Percentiles rank a stretch among this genome's conserved stretches.
Conservation (phyloP, 1,140 invertebrate genomes). For the Drosophila kanapiae region DNA sequence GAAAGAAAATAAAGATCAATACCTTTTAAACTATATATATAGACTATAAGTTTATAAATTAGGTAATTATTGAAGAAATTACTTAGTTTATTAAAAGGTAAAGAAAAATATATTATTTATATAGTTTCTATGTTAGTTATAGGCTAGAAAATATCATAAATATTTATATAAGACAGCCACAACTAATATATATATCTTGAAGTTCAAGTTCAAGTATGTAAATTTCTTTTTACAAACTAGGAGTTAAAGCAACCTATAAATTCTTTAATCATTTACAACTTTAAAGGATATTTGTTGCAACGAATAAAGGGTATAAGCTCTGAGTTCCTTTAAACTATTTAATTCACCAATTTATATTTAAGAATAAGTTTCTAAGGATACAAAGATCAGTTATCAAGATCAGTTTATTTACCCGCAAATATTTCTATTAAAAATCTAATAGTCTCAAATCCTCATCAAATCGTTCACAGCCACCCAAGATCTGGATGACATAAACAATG, state of each 20-base stretch:
- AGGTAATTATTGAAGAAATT: too few species aligned
- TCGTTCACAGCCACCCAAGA: conserved; percentile 86
- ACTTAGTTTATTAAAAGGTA: too few species aligned
- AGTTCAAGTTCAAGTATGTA: conserved; percentile 3
- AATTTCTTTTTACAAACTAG: background rate
- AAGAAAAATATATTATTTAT: too few species aligned
- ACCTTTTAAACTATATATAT: too few species aligned
- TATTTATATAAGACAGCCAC: background rate
- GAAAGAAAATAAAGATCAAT: too few species aligned
- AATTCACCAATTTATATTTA: too few species aligned
- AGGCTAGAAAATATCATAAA: background rate
- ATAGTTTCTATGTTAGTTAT: background rate
- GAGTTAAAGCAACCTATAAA: background rate
- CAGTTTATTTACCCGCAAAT: background rate
- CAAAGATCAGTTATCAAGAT: background rate
- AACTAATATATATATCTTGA: background rate
- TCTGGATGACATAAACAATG: conserved; percentile 92
- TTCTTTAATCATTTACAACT: background rate
- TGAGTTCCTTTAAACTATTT: background rate
- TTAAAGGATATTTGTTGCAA: too few species aligned
- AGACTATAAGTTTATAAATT: too few species aligned
- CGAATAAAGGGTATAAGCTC: too few species aligned
- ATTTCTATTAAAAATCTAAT: background rate
- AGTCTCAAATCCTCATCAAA: background rate
- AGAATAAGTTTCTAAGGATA: background rate